Conservation (phyloP, 92 coral and sea anemone species). For the Isaurus tuberculatus region DNA sequence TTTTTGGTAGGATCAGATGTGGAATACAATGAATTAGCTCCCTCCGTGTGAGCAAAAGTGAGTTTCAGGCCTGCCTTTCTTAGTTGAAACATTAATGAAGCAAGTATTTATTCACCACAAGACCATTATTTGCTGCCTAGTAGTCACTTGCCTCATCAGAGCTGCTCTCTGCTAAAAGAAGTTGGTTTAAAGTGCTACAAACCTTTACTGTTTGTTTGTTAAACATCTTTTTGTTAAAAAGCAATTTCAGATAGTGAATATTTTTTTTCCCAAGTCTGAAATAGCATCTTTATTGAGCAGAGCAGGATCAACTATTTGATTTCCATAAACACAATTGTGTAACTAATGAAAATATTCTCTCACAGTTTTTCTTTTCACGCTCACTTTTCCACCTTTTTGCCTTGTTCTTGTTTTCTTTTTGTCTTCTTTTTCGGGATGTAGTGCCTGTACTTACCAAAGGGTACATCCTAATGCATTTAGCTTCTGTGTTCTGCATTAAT, state of each 20-base stretch:
- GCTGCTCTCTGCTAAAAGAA: conserved; percentile 49
- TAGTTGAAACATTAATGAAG: conserved; percentile 30
- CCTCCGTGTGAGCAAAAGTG: conserved; percentile 3
- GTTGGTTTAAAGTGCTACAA: conserved; percentile 29
- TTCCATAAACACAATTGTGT: conserved; percentile 43
- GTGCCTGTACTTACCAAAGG: conserved; percentile 38
- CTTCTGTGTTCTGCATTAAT: conserved; percentile 57
- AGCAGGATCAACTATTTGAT: conserved; percentile 13
- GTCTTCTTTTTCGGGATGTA: conserved; percentile 42
- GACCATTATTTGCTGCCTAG: conserved; percentile 25
- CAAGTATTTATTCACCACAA: conserved; percentile 13
- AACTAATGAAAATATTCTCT: conserved; percentile 47
- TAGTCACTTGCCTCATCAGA: conserved; percentile 46
- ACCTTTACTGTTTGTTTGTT: conserved; percentile 40
- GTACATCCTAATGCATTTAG: conserved; percentile 57
- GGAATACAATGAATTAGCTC: conserved; percentile 32
- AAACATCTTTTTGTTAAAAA: conserved; percentile 50
- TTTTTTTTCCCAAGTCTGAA: conserved; percentile 30
- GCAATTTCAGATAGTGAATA: conserved; percentile 8
- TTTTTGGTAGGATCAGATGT: conserved; percentile 36
- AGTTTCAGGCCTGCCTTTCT: conserved; percentile 11
- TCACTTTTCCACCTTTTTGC: conserved; percentile 49
- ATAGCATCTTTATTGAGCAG: conserved; percentile 36
- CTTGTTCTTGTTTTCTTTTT: conserved; percentile 54
- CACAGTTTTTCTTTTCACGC: conserved; percentile 54